A percentile compares a stretch with the other conserved stretches of the same genome.
Evolutionary conservation across 35 echinoderm and acorn worm genomes (phyloP).

Genomic region (Stichopus chloronotus): DNA sequence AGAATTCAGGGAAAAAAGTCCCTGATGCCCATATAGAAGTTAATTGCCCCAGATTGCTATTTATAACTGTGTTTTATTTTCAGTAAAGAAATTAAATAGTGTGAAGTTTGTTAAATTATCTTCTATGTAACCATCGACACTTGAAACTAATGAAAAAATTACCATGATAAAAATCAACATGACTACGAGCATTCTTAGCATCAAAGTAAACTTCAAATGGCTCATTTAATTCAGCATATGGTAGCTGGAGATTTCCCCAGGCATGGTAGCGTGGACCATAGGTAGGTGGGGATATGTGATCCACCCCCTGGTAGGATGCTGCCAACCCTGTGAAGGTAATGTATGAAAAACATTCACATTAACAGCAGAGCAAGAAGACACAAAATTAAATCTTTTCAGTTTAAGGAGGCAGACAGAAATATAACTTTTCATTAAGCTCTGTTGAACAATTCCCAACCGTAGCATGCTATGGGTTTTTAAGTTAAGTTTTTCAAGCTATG

Average conservation of each 20-base stretch:
- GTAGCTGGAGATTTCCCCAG: constrained; percentile 62
- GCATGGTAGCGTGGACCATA: constrained; percentile 79
- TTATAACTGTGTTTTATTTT: no score
- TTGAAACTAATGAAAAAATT: neutral
- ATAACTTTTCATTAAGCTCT: neutral
- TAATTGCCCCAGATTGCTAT: no score
- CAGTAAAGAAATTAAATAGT: no score
- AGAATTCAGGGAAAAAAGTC: no score
- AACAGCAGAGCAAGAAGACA: neutral
- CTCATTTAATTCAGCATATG: constrained; percentile 91
- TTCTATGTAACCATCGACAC: no score
- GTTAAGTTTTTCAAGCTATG: no score
- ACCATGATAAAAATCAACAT: constrained; percentile 79
- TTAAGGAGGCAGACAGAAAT: neutral
- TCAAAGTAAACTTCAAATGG: constrained; percentile 87
- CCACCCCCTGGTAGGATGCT: neutral
- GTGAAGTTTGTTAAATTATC: no score
- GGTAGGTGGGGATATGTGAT: constrained; percentile 38
- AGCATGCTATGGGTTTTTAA: no score
- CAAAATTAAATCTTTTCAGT: neutral
- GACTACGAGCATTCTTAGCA: constrained; percentile 50
- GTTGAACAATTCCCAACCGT: no score
- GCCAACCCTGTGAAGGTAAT: constrained; percentile 22
- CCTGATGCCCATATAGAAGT: no score
- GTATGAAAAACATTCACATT: neutral